A percentile compares a stretch with the other conserved stretches of the same genome.
Conservation (phyloP, 2,888 invertebrate species). For the Lampropteryx suffumata region DNA sequence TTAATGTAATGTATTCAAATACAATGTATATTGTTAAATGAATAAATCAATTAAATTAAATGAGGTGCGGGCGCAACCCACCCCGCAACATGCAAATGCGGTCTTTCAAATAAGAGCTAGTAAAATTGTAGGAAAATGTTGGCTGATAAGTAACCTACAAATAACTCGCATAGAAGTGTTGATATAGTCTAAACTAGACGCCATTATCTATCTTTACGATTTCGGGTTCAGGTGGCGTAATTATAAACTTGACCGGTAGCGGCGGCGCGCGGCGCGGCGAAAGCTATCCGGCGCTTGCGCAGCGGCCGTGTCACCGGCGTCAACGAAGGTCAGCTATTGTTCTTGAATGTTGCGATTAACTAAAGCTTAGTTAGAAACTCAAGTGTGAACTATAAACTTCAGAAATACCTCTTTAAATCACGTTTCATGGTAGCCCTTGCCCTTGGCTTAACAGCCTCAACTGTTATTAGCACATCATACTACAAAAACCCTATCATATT, state of each 20-base stretch:
- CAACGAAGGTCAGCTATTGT: constrained; percentile 21
- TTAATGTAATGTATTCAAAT: too few relatives aligned
- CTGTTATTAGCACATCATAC: constrained; percentile 26
- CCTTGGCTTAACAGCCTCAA: constrained; percentile 8
- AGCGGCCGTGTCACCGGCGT: constrained; percentile 17
- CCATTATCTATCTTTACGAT: neutral
- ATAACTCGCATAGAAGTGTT: too few relatives aligned
- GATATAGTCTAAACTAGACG: too few relatives aligned
- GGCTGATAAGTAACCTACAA: too few relatives aligned
- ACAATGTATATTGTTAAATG: too few relatives aligned
- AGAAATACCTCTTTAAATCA: neutral
- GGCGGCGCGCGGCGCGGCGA: neutral
- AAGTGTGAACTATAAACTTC: constrained; percentile 3
- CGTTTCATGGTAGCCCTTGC: too few relatives aligned
- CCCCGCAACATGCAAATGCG: too few relatives aligned
- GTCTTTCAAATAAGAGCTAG: too few relatives aligned
- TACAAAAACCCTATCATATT: constrained; percentile 19
- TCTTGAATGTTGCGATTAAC: constrained; percentile 11
- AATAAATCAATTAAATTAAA: too few relatives aligned
- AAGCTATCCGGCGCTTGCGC: constrained; percentile 19
- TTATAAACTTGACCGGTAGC: neutral
- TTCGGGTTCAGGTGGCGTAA: neutral
- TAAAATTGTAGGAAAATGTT: too few relatives aligned
- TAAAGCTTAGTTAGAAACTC: constrained; percentile 2
- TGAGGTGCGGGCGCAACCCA: too few relatives aligned